A percentile compares a stretch with the other conserved stretches of the same genome.
These are phyloP conservation scores for Apis laboriosa DNA, from an alignment of 1,140 invertebrate genomes.

Conservation along the genomic window DNA sequence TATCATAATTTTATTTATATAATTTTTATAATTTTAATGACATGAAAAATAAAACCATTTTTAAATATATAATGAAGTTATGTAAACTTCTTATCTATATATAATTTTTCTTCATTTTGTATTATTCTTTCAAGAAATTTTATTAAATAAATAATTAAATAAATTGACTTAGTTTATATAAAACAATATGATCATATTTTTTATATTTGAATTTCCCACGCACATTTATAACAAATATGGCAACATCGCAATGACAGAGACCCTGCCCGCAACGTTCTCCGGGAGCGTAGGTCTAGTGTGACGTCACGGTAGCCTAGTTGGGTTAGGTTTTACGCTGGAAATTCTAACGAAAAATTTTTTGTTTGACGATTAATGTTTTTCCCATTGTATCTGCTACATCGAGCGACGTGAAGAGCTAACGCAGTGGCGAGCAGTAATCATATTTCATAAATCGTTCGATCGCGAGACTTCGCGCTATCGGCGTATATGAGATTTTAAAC, in stretches of 20 bases:
- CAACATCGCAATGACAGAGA: slow-evolving; percentile 48
- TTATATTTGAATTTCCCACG: slow-evolving; percentile 49
- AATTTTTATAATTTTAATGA: not conserved
- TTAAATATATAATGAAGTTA: not conserved
- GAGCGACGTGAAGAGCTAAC: slow-evolving; percentile 50
- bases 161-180: not conserved
- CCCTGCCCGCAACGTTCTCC: slow-evolving; percentile 46
- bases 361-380: slow-evolving; percentile 84
- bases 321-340: slow-evolving; percentile 87
- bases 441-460: slow-evolving; percentile 78
- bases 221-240: not conserved
- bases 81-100: no score
- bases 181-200: not conserved
- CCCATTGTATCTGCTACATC: slow-evolving; percentile 75
- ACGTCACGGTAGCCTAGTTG: slow-evolving; percentile 87
- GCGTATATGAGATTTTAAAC: slow-evolving; percentile 82
- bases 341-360: slow-evolving; percentile 85
- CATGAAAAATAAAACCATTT: no score
- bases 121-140: not conserved
- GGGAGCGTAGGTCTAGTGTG: slow-evolving; percentile 79
- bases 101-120: not conserved
- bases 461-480: slow-evolving; percentile 80
- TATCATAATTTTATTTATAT: not conserved
- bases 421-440: slow-evolving; percentile 46
- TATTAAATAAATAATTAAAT: not conserved